Percentiles rank a stretch among this genome's conserved stretches.
These are phyloP conservation scores for Paramormyrops kingsleyae DNA, from an alignment of 2,113 vertebrate genomes.

Conservation along the genomic window DNA sequence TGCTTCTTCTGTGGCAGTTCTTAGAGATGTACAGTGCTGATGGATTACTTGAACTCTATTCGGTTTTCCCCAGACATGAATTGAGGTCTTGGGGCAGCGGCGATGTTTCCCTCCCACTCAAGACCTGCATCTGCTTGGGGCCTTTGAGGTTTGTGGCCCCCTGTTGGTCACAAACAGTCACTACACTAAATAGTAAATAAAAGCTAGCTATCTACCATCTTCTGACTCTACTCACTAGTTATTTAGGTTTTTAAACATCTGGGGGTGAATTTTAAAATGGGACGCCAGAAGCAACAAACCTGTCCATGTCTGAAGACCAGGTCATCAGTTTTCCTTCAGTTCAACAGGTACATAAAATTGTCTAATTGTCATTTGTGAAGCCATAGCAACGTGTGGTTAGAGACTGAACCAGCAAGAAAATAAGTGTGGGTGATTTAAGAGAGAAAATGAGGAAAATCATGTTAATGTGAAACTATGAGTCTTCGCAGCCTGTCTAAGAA, in stretches of 20 bases:
- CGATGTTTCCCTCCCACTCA: neutral
- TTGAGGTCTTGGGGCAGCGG: neutral
- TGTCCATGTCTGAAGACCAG: neutral
- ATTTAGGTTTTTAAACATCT: neutral
- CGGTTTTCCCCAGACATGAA: neutral
- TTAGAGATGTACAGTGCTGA: neutral
- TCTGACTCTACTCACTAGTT: neutral
- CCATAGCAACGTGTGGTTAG: neutral
- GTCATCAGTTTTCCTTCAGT: neutral
- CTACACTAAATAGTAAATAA: neutral
- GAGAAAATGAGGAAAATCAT: neutral
- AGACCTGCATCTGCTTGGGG: neutral
- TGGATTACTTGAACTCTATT: neutral
- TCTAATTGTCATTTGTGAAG: neutral
- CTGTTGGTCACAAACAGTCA: neutral
- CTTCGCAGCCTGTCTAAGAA: neutral
- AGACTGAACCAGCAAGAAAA: neutral
- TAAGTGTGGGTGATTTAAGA: neutral
- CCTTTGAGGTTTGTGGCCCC: neutral
- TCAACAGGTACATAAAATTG: neutral
- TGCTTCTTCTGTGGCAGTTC: neutral
- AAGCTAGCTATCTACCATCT: neutral
- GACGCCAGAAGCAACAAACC: neutral
- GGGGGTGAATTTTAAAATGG: neutral
- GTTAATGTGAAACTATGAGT: neutral